A percentile compares a stretch with the other conserved stretches of the same genome.
Conservation (phyloP, 2,113 vertebrate species). For the Sterrhoptilus dennistouni region DNA sequence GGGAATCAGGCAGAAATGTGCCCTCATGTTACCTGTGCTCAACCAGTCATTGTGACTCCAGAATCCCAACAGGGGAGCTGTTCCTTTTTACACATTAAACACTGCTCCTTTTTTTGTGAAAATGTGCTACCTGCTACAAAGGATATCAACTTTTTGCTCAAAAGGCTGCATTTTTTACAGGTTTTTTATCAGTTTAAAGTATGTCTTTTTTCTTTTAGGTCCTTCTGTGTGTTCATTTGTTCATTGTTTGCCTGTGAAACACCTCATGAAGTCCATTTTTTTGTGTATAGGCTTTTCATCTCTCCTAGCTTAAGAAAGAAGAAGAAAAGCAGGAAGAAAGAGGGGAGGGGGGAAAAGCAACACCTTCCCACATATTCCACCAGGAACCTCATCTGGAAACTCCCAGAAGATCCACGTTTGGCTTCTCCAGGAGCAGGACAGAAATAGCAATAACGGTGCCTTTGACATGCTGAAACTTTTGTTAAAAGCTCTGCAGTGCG, state of each 20-base stretch:
- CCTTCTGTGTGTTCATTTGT: background rate
- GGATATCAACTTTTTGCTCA: background rate
- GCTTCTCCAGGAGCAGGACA: background rate
- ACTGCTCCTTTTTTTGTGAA: background rate
- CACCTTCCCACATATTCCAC: background rate
- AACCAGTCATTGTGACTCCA: background rate
- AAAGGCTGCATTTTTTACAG: background rate
- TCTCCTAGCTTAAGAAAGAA: background rate
- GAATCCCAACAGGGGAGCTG: background rate
- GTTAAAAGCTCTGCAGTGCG: fast-evolving
- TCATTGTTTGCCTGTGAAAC: background rate
- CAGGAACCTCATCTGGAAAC: background rate
- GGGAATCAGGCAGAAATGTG: background rate
- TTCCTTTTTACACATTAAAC: background rate
- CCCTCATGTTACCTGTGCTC: background rate
- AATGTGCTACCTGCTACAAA: background rate
- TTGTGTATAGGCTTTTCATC: background rate
- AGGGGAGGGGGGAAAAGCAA: background rate
- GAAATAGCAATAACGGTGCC: fast-evolving
- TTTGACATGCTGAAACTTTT: background rate
- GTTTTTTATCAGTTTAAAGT: background rate
- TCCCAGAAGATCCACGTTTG: background rate
- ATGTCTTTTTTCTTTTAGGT: background rate
- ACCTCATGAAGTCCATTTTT: background rate
- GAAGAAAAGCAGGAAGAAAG: background rate